These are phyloP conservation scores for Yponomeuta sedellus DNA, from an alignment of 2,888 invertebrate species.

Conservation along the genomic window DNA sequence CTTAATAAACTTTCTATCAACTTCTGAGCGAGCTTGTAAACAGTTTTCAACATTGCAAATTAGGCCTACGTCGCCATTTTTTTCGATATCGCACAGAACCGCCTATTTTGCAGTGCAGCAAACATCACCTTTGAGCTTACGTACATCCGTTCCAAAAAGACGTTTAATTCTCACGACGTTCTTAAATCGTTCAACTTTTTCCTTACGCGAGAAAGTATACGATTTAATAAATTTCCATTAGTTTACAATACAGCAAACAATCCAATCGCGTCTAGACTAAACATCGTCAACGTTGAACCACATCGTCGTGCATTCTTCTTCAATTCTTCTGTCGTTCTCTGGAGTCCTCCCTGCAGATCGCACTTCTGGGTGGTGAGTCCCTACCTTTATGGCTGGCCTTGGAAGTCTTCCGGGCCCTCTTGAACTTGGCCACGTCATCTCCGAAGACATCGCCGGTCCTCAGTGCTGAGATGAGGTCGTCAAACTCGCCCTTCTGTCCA, in stretches of 20 bases:
- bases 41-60: not conserved
- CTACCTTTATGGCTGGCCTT: constrained; percentile 61
- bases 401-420: constrained; percentile 64
- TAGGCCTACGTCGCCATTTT: not conserved
- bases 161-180: not conserved
- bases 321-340: constrained; percentile 68
- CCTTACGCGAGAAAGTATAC: constrained; percentile 1
- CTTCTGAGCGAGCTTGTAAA: not conserved
- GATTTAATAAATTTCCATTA: not conserved
- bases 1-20: not conserved
- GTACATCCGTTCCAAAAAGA: not conserved
- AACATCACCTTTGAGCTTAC: constrained; percentile 4
- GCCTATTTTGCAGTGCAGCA: not conserved
- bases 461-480: constrained; percentile 95
- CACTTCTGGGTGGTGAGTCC: constrained; percentile 61
- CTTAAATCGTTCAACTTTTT: not conserved
- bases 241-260: not conserved
- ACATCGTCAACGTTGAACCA: not conserved
- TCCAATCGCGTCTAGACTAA: not conserved
- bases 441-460: constrained; percentile 97
- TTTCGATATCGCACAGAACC: not conserved
- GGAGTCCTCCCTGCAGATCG: constrained; percentile 60
- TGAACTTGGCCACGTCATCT: constrained; percentile 95
- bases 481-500: constrained; percentile 91
- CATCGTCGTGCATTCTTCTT: constrained; percentile 23